Conservation (phyloP, 2,113 vertebrate genomes). For the Opisthocomus hoazin region DNA sequence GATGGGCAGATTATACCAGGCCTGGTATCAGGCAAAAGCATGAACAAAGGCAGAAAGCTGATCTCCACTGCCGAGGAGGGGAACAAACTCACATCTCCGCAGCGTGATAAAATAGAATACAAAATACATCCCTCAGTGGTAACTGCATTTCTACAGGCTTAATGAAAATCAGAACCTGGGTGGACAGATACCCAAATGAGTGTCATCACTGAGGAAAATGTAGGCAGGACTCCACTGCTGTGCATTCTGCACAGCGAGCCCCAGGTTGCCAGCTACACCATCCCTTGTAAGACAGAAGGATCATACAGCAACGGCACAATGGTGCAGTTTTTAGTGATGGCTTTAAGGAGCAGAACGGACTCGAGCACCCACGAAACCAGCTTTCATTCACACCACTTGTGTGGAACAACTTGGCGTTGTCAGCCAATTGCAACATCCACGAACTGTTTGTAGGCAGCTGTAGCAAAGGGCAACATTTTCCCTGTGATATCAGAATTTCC, state of each 20-base stretch:
- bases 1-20: neutral
- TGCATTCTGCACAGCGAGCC: rapidly evolving
- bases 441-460: neutral
- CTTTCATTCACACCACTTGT: neutral
- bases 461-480: neutral
- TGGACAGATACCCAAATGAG: neutral
- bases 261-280: neutral
- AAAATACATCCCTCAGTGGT: neutral
- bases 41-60: neutral
- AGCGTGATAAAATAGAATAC: neutral
- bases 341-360: neutral
- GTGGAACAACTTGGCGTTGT: neutral
- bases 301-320: neutral
- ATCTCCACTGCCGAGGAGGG: neutral
- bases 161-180: neutral
- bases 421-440: neutral
- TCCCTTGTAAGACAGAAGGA: neutral
- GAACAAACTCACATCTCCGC: neutral
- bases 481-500: neutral
- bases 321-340: neutral
- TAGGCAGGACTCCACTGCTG: neutral
- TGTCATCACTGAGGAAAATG: neutral
- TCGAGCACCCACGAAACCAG: neutral
- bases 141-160: neutral
- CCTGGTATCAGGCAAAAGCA: neutral